Base-by-base conservation (phyloP, 2,797 vertebrate genomes). In the Danio aesculapii region DNA sequence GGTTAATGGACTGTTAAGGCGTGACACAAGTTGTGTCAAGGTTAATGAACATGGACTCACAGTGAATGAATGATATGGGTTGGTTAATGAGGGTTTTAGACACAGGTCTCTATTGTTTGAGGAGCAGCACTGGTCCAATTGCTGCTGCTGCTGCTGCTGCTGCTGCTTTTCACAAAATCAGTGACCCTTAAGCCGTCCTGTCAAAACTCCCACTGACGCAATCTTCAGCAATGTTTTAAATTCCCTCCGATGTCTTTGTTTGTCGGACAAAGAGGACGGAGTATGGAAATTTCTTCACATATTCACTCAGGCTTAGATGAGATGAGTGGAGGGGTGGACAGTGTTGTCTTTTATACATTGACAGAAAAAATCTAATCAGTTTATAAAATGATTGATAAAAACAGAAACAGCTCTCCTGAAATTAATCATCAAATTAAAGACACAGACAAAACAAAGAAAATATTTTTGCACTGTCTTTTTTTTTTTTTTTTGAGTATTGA, bases 141-240 rank as follows among this genome's bases (percentile, higher is more conserved):
- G 47, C 50, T 49, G 50, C 9, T 10, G 50, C n/a, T n/a, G n/a
- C 50, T 62, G 19, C 16, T 59, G 50, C 6, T 8, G 50, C 30
- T 30, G 30, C 50, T 63, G 19, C 16, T 61, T 68, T 74, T 81
- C 55, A 55, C 69, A 47, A 46, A 50, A 73, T 59, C 75, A 13
- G 6, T 82, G 52, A 73, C 75, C 75, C 55, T 21, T 55, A 70
- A 62, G 50, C 72, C 50, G 49, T 72, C 10, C 44, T 59, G 75
- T 50, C 75, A 73, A 64, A 44, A 77, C 30, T 21, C 21, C 13
- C 44, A 67, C 52, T 82, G 75, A 72, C 43, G 81, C 68, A 83
- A 83, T 72, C 52, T 58, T 46, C 14, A 47, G 74, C 62, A 82
- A 82, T 70, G 53, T 71, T 67, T 70, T 50, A 77, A n/a, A 61